phyloP scores from a whole-genome alignment of 2,797 vertebrate species.

The Alectoris magna region DNA sequence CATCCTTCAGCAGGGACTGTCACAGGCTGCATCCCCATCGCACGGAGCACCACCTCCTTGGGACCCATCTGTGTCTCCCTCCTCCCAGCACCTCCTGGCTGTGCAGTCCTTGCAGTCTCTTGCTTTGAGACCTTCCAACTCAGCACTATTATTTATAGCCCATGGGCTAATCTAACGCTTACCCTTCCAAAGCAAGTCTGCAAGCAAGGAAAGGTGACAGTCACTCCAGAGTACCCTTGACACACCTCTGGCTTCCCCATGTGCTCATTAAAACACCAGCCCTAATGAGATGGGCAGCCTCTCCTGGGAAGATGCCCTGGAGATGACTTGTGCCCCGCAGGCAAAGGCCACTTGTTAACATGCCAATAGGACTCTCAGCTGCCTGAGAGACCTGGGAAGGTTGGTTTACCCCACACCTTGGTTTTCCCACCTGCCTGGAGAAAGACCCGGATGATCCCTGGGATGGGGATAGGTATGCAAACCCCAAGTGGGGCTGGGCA shows the following conservation, averaged over 20 bases:
- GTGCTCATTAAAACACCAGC: not conserved
- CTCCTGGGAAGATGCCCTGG: not conserved
- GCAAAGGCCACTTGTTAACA: slow-evolving; percentile 40
- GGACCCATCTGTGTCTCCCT: not conserved
- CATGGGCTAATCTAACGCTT: slow-evolving; percentile 43
- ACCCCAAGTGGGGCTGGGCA: not conserved
- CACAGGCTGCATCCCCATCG: not conserved
- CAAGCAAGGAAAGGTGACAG: slow-evolving; percentile 34
- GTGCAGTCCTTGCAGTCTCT: not conserved
- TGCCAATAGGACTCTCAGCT: not conserved
- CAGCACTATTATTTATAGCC: slow-evolving; percentile 72
- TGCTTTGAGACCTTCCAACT: slow-evolving; percentile 45
- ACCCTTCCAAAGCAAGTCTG: not conserved
- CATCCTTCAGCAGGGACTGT: not conserved
- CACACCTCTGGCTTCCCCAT: not conserved
- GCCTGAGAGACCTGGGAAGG: not conserved
- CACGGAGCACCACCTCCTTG: not conserved
- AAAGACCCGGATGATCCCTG: not conserved
- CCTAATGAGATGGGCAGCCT: not conserved
- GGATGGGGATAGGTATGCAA: not conserved
- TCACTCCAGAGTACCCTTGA: not conserved
- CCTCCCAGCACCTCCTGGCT: not conserved
- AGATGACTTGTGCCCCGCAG: not conserved
- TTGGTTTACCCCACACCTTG: not conserved
- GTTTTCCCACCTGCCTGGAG: not conserved